phyloP scores from a whole-genome alignment of 2,113 vertebrate species.

The Ammodytes dubius region DNA sequence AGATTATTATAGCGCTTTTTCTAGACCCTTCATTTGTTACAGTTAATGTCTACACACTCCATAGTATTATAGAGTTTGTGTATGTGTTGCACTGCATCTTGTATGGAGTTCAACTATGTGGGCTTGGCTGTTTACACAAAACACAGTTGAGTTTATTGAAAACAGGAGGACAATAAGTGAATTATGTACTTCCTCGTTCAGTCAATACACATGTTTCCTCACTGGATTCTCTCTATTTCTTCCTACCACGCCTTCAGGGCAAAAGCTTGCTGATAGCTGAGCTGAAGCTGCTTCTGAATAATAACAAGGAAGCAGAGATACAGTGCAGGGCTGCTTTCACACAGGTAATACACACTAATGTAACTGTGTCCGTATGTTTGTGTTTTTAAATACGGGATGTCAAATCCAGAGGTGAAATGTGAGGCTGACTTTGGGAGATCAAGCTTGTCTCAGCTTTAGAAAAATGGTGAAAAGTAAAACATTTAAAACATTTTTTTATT shows the following conservation, averaged over 20 bases:
- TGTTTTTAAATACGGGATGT: neutral
- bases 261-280: too few relatives aligned
- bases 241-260: neutral
- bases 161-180: neutral
- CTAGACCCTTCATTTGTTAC: too few relatives aligned
- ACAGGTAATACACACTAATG: conserved; percentile 5
- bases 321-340: neutral
- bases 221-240: neutral
- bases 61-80: too few relatives aligned
- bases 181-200: neutral
- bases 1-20: too few relatives aligned
- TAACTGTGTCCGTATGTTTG: neutral
- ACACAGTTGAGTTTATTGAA: too few relatives aligned
- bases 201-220: rapidly evolving
- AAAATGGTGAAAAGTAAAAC: neutral
- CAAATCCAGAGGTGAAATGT: neutral
- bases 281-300: neutral
- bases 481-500: neutral
- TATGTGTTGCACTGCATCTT: too few relatives aligned
- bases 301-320: neutral
- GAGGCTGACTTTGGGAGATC: neutral
- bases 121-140: neutral
- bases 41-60: too few relatives aligned
- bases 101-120: too few relatives aligned
- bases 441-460: neutral